phyloP scores from a whole-genome alignment of 2,113 vertebrate species.

The Ramphastos sulfuratus region DNA sequence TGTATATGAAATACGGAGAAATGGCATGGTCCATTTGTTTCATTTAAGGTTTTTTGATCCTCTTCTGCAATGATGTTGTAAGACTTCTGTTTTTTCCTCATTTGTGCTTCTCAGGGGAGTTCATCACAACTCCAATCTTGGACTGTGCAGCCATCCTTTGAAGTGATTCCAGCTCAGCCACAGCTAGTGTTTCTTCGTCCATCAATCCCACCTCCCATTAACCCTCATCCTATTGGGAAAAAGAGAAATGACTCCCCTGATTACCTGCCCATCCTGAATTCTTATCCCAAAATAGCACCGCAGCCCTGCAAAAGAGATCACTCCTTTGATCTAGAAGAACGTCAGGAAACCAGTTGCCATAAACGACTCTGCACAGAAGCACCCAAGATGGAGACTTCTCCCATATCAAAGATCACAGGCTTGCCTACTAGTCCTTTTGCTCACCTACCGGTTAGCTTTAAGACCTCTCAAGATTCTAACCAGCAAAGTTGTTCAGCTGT shows the following conservation, averaged over 20 bases:
- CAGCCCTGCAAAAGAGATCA: conserved; percentile 82
- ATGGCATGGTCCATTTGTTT: neutral
- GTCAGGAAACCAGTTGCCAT: conserved; percentile 30
- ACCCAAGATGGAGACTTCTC: conserved; percentile 42
- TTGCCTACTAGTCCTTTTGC: conserved; percentile 20
- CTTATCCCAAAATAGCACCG: conserved; percentile 88
- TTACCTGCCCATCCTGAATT: conserved; percentile 84
- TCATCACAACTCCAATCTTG: conserved; percentile 82
- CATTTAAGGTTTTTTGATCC: neutral
- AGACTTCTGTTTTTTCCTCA: neutral
- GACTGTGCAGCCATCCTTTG: conserved; percentile 84
- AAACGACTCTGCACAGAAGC: conserved; percentile 70
- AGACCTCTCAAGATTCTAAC: conserved; percentile 60
- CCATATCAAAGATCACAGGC: conserved; percentile 17
- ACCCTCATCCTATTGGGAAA: conserved; percentile 61
- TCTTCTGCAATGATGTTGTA: neutral
- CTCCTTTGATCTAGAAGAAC: conserved; percentile 58
- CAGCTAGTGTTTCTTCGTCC: conserved; percentile 87
- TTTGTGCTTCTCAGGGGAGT: conserved; percentile 65
- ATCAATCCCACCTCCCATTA: conserved; percentile 72
- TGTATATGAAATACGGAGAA: neutral
- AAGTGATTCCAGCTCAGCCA: conserved; percentile 84
- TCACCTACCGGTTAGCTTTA: conserved; percentile 48
- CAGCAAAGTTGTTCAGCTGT: conserved; percentile 61
- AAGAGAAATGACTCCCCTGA: conserved; percentile 76